A percentile compares a stretch with the other conserved stretches of the same genome.
Evolutionary conservation across 1,140 invertebrate species (phyloP).

Genomic region (Whitmania pigra): DNA sequence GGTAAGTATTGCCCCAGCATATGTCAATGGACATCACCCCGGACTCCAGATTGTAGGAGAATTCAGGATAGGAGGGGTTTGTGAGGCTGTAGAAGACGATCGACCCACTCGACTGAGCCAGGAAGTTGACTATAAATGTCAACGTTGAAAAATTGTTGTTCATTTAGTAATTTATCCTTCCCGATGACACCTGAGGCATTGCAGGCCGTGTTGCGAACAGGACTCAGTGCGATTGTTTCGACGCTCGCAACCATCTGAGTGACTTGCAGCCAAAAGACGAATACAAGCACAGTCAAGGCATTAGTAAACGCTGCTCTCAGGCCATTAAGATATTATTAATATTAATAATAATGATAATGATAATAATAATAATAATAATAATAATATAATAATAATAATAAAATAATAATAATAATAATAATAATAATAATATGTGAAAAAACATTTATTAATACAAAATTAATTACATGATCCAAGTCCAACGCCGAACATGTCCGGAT

Average conservation of each 20-base stretch:
- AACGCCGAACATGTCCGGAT: constrained; percentile 79
- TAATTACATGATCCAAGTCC: constrained; percentile 71
- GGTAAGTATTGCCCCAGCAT: constrained; percentile 61
- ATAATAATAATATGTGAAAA: too few relatives aligned
- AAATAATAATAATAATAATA: too few relatives aligned
- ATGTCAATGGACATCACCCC: constrained; percentile 78
- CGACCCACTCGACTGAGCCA: constrained; percentile 58
- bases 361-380: too few relatives aligned
- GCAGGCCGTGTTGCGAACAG: neutral
- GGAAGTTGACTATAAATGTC: constrained; percentile 58
- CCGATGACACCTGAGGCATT: too few relatives aligned
- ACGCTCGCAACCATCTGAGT: too few relatives aligned
- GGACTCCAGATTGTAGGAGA: constrained; percentile 62
- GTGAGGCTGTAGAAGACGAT: constrained; percentile 73
- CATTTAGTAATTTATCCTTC: too few relatives aligned
- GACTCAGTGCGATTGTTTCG: neutral
- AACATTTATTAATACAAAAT: neutral
- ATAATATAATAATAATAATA: too few relatives aligned
- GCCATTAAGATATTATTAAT: too few relatives aligned
- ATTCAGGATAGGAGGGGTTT: constrained; percentile 83
- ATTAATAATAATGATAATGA: too few relatives aligned
- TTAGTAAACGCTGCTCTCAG: too few relatives aligned
- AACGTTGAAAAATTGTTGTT: neutral
- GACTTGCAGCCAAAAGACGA: too few relatives aligned
- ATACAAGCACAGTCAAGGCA: too few relatives aligned